phyloP scores from a whole-genome alignment of 1,140 invertebrate species.

The Leptinotarsa undecemlineata region DNA sequence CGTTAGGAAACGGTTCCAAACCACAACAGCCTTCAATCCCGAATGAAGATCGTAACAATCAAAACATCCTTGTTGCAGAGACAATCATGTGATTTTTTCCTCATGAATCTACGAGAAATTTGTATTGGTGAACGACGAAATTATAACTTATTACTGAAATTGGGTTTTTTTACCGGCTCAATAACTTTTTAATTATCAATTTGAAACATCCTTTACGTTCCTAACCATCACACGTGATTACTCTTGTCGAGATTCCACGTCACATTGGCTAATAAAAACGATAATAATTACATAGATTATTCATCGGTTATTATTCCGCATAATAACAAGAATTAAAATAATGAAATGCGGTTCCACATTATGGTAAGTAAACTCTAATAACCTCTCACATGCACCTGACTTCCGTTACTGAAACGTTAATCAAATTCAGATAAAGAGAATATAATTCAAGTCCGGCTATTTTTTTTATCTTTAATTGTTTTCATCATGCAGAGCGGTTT shows the following conservation, averaged over 20 bases:
- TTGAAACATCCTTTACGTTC: too few species aligned
- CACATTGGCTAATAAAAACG: background rate
- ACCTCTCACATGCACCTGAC: slow-evolving; percentile 15
- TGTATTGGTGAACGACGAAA: too few species aligned
- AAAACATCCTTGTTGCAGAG: too few species aligned
- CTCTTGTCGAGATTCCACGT: background rate
- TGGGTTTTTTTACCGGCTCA: too few species aligned
- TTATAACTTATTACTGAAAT: too few species aligned
- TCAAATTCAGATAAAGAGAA: slow-evolving; percentile 11
- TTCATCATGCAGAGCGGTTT: background rate
- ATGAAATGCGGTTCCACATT: background rate
- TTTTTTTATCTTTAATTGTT: slow-evolving; percentile 9
- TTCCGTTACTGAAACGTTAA: background rate
- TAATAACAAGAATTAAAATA: slow-evolving; percentile 8
- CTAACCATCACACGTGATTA: too few species aligned
- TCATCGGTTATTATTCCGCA: background rate
- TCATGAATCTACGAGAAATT: too few species aligned
- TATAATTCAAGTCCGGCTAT: background rate
- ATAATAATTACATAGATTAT: slow-evolving; percentile 9
- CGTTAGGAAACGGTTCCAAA: too few species aligned
- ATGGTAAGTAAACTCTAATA: slow-evolving; percentile 9
- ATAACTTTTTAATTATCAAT: too few species aligned
- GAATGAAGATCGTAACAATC: too few species aligned
- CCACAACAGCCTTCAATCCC: too few species aligned
- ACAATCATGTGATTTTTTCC: too few species aligned